phyloP scores from a whole-genome alignment of 2,888 invertebrate genomes.

The Emmelina monodactyla region DNA sequence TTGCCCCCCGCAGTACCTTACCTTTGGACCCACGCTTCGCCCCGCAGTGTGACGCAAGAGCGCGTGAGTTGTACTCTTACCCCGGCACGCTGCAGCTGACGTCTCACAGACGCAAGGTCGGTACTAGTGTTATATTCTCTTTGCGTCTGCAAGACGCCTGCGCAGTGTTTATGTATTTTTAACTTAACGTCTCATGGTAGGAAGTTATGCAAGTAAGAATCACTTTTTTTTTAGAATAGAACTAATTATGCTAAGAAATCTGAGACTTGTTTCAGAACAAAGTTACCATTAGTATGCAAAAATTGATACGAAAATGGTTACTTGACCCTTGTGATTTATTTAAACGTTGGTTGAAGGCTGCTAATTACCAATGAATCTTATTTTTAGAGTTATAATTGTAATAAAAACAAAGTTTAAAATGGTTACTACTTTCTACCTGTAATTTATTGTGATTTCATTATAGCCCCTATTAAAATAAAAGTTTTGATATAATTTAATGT shows the following conservation, averaged over 20 bases:
- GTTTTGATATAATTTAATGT: neutral
- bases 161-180: constrained; percentile 3
- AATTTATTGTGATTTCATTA: constrained; percentile 1
- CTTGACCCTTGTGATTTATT: constrained; percentile 1
- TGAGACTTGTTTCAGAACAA: constrained; percentile 2
- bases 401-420: neutral
- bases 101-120: constrained; percentile 2
- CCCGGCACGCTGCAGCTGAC: neutral
- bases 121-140: constrained; percentile 2
- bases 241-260: constrained; percentile 2
- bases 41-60: constrained; percentile 1
- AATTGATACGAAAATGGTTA: constrained; percentile 1
- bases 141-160: neutral
- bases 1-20: constrained; percentile 2
- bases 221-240: neutral
- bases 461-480: neutral
- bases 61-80: neutral
- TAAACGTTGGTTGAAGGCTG: neutral
- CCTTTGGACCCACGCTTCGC: neutral
- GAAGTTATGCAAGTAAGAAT: neutral
- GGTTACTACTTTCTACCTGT: constrained; percentile 2
- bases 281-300: neutral
- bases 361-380: neutral
- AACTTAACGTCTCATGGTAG: neutral
- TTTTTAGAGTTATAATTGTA: no score